Base-by-base conservation (phyloP, 2,888 invertebrate species). In the Tetragnatha montana region DNA sequence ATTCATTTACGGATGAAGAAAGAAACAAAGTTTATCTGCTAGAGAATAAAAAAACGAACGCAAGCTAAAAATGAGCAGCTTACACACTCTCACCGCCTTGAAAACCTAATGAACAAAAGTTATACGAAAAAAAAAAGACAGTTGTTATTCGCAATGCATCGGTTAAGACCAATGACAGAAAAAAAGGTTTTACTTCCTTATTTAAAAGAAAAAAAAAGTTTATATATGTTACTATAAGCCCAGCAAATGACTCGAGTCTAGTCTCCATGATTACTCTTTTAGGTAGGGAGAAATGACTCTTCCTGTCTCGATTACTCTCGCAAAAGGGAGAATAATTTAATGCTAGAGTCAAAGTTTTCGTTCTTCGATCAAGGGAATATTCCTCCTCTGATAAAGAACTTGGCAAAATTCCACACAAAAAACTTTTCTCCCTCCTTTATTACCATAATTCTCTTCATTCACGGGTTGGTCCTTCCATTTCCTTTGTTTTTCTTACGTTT, bases 291-390 rank as follows among this genome's bases (percentile, higher is more conserved):
- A 85, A 79, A 85, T 70, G 78, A 50, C 78, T 79, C 35, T 73
- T 49, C 51, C 73, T 51, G 14, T 51, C 81, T 71, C 84, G 68
- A 84, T 69, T 84, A 84, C 84, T 60, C 81, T 17, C 47, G 71
- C 84, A 50, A 85, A 82, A 76, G 85, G 81, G 17, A 88, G 87
- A 88, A 89, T 89, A 85, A 89, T 89, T 89, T 89, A 89, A 89
- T 84, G 78, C 73, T 60, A 68, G 35, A 35, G 49, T 50, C 85
- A 60, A 89, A 85, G 71, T 81, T 86, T 89, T 81, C 81, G 75
- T 85, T 86, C 87, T 70, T 74, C 49, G 76, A 71, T 70, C 78
- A 78, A 4, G 70, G 71, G 71, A 60, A 89, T 81, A 85, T 89
- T 89, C 81, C 35, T 84, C 76, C 21, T 85, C 74, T 81, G 84